These are phyloP conservation scores for Nephrotoma guestfalica DNA, from an alignment of 2,888 invertebrate species.

Conservation along the genomic window DNA sequence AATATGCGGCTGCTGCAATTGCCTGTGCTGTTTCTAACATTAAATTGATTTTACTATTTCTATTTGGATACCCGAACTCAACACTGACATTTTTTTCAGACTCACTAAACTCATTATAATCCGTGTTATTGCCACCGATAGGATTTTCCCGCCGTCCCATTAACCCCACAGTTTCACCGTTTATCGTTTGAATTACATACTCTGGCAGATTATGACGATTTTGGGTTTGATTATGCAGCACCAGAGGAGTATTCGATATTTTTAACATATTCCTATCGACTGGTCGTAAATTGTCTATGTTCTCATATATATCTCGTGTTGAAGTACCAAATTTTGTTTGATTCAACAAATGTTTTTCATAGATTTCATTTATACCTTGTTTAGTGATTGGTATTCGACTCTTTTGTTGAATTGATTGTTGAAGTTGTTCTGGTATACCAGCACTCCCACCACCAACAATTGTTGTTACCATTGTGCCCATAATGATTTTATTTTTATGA, in stretches of 20 bases:
- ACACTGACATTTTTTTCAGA: not conserved
- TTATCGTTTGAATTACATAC: not conserved
- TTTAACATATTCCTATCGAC: not conserved
- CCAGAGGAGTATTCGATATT: not conserved
- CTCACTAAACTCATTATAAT: conserved; percentile 16
- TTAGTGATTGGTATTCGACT: not conserved
- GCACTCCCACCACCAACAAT: not conserved
- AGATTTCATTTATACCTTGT: conserved; percentile 20
- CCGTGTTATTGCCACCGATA: conserved; percentile 7
- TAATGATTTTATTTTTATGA: not conserved
- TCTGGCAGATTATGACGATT: not conserved
- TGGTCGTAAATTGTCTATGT: not conserved
- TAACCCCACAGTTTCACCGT: not conserved
- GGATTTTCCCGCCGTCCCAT: conserved; percentile 2
- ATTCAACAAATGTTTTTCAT: conserved; percentile 25
- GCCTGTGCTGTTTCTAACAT: conserved; percentile 24
- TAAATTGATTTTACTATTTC: conserved; percentile 25
- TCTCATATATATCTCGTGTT: not conserved
- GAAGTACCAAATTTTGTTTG: conserved; percentile 21
- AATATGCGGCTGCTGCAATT: conserved; percentile 25
- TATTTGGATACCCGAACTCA: conserved; percentile 17
- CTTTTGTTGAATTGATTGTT: not conserved
- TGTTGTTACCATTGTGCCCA: not conserved
- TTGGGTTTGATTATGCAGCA: not conserved
- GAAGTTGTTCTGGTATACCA: not conserved